Conservation (phyloP, 1,140 invertebrate species). For the Mycetomoellerius zeteki region DNA sequence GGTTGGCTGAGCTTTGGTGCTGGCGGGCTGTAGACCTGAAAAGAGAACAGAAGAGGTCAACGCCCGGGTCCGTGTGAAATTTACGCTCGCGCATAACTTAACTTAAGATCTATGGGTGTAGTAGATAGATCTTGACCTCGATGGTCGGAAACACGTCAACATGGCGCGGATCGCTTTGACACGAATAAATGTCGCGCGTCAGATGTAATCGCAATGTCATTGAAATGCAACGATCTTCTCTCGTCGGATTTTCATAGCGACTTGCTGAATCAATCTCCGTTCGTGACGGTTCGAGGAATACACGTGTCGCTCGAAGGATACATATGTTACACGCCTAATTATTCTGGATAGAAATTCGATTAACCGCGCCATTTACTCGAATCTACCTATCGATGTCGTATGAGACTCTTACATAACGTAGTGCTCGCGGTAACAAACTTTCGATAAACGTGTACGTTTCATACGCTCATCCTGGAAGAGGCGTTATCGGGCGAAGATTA, state of each 20-base stretch:
- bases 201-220: background rate
- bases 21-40: slow-evolving; percentile 85
- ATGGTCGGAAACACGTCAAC: background rate
- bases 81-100: slow-evolving; percentile 24
- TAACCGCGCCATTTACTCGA: slow-evolving; percentile 19
- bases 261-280: slow-evolving; percentile 29
- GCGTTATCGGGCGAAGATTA: slow-evolving; percentile 61
- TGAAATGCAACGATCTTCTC: background rate
- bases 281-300: background rate
- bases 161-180: background rate
- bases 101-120: background rate
- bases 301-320: background rate
- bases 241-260: background rate
- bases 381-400: background rate
- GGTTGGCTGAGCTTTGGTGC: slow-evolving; percentile 83
- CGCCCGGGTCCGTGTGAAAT: slow-evolving; percentile 6
- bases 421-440: slow-evolving; percentile 9
- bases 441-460: slow-evolving; percentile 41
- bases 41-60: slow-evolving; percentile 70
- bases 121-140: background rate
- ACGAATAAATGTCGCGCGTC: background rate
- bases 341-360: slow-evolving; percentile 26
- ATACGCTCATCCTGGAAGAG: slow-evolving; percentile 30
- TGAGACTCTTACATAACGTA: background rate
- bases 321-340: slow-evolving; percentile 11